phyloP scores from a whole-genome alignment of 2,888 invertebrate genomes.

The Pollenia angustigena region DNA sequence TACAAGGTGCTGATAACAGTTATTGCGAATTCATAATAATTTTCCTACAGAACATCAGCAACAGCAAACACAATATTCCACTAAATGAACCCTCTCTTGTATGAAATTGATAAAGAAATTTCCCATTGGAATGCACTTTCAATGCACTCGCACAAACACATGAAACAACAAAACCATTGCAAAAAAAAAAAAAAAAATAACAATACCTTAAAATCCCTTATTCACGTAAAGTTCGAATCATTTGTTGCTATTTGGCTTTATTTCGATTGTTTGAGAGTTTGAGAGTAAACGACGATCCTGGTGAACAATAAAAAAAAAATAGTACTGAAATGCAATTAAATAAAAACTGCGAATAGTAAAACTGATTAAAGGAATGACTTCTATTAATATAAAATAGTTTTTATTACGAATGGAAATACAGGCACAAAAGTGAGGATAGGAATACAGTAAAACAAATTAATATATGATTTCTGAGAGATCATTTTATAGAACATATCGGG shows the following conservation, averaged over 20 bases:
- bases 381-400: not conserved
- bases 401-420: not conserved
- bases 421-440: too few species aligned
- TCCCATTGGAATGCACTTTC: constrained; percentile 47
- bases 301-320: not conserved
- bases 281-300: not conserved
- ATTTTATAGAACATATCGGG: too few species aligned
- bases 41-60: constrained; percentile 24
- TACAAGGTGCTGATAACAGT: constrained; percentile 52
- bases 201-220: not conserved
- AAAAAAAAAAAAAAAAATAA: not conserved
- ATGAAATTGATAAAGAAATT: constrained; percentile 44
- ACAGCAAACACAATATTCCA: constrained; percentile 15
- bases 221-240: constrained; percentile 6
- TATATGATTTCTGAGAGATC: too few species aligned
- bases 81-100: constrained; percentile 26
- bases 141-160: not conserved
- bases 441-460: too few species aligned
- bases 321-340: not conserved
- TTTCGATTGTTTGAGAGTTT: not conserved
- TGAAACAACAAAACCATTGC: not conserved
- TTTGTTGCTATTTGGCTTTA: constrained; percentile 32
- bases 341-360: not conserved
- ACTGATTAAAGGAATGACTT: constrained; percentile 1
- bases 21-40: constrained; percentile 47